A percentile compares a stretch with the other conserved stretches of the same genome.
These are phyloP conservation scores for Hydraecia micacea DNA, from an alignment of 2,888 invertebrate genomes.

Conservation along the genomic window DNA sequence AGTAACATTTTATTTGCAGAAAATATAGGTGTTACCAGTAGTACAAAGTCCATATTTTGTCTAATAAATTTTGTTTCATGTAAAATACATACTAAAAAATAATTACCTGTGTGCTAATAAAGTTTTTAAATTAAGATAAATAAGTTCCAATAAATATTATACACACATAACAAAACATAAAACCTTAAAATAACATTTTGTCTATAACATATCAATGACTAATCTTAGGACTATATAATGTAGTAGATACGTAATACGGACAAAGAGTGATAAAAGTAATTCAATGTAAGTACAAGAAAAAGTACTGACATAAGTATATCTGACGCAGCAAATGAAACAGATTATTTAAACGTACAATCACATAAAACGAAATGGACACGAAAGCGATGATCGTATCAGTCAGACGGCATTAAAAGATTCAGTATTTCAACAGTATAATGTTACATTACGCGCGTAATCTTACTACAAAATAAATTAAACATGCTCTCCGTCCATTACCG, in stretches of 20 bases:
- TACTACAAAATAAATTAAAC: constrained; percentile 76
- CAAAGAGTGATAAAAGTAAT: background rate
- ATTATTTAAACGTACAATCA: constrained; percentile 42
- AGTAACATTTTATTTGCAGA: background rate
- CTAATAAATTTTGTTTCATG: background rate
- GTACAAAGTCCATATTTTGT: background rate
- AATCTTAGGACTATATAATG: background rate
- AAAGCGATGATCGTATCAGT: constrained; percentile 52
- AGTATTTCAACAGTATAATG: constrained; percentile 60
- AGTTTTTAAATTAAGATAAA: background rate
- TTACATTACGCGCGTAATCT: constrained; percentile 67
- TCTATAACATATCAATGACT: background rate
- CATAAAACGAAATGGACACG: constrained; percentile 47
- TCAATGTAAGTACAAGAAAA: background rate
- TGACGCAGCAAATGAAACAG: constrained; percentile 32
- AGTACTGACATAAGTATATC: constrained; percentile 9
- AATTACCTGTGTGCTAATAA: background rate
- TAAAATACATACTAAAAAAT: background rate
- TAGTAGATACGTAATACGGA: constrained; percentile 7
- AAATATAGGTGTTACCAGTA: background rate
- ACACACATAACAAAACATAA: background rate
- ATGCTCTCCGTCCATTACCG: constrained; percentile 74
- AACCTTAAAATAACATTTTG: background rate
- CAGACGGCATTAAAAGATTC: constrained; percentile 52
- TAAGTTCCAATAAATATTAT: background rate